Evolutionary conservation across 2,113 vertebrate species (phyloP), one percentile per base, ranked within the genome.

Genomic region (Reinhardtius hippoglossoides): DNA sequence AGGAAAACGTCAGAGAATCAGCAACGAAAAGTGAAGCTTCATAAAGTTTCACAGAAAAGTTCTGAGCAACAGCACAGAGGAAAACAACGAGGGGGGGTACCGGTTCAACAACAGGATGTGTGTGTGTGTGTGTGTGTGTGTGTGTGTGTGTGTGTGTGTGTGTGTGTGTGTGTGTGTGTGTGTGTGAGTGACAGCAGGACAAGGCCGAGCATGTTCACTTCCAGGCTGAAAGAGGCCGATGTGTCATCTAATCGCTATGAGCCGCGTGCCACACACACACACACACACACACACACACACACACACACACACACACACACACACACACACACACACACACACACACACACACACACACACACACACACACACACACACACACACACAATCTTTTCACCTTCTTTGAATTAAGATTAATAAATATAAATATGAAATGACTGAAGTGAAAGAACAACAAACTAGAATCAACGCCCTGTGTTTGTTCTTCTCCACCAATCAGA

Each of bases 201-300:
- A 83, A 77, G 83, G 23, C 67, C 26, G 37, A 67, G 23, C 80
- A 69, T 80, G 83, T 83, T 77, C 65, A 81, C 79, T 76, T 82
- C 69, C 62, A 78, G 67, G 2, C 63, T 73, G 55, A 69, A 71
- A 75, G 65, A 67, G 50, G 56, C 46, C 7, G 70, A 72, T 83
- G 58, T 37, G 60, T 84, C 75, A 88, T 80, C 56, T 80, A 60
- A 84, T 80, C 44, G 1, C 72, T 67, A 76, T 84, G 69, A 74
- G 55, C 63, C 1, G 27, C 14, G 23, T 67, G 59, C 9, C 35
- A 35, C 7, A 31, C 31, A 31, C 31, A 35, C 35, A 35, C 35
- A 35, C 35, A 7, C 7, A 35, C 8, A 35, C 35, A 35, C 35
- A 8, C 35, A 31, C 27, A 5, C 5, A 31, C 27, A 31, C 5